Evolutionary conservation across 2,113 vertebrate genomes (phyloP), one percentile per base, ranked within the genome.

Genomic region (Vulpes vulpes): DNA sequence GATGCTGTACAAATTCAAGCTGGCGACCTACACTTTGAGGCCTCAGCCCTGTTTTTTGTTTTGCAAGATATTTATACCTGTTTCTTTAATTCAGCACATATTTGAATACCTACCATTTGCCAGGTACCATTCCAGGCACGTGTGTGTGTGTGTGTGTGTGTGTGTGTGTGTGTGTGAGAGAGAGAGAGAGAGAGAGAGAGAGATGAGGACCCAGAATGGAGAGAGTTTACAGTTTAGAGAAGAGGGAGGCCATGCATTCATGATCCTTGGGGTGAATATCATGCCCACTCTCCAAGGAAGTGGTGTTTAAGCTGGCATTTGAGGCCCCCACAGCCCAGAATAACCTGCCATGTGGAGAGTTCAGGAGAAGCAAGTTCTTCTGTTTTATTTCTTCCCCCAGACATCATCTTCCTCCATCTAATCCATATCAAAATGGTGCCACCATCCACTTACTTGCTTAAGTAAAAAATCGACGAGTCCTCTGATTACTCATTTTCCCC

Each of bases 301-400:
- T 91, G 88, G 92, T 65, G n/a, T 80, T 64, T 82, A 67, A 93
- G 87, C 53, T 86, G 90, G 89, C 67, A 87, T 94, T 89, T 95
- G 79, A 96, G 59, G 43, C 6, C 76, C 76, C 55, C 62, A n/a
- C 81, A 79, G 85, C 95, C 88, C 84, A 73, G 49, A 91, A 35
- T 60, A 76, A 59, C 64, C 35, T 88, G 81, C 32, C 71, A 27
- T 30, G 19, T 35, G n/a, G 84, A 64, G 53, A 59, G 20, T 16
- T 79, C 80, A 38, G 73, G 35, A 80, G 64, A 49, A 69, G 49
- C 23, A 51, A 59, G 38, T 20, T 20, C 30, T 94, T 59, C 23
- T 32, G 51, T 60, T 87, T 82, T 62, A 7, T 78, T 69, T 97
- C 15, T 17, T 65, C 19, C 78, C 35, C 9, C 19, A 67, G 74